Base-by-base conservation (phyloP, 2,888 invertebrate genomes). In the Auanema freiburgensis region DNA sequence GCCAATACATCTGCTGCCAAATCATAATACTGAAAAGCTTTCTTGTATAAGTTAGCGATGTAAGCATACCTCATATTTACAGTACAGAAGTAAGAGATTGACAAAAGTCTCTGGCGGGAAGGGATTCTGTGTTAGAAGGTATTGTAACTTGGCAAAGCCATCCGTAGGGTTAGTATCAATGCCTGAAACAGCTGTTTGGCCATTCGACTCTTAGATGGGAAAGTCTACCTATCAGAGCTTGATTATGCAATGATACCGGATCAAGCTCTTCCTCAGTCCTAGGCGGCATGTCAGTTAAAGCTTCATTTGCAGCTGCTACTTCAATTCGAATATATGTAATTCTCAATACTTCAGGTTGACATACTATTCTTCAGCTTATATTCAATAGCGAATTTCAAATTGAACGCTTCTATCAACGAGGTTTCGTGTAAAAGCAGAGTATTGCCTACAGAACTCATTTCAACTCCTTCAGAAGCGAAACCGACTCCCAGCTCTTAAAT, bases 81-180 rank as follows among this genome's bases (percentile, higher is more conserved):
- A 93, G 84, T 97, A 98, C 0, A 96, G 87, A 3, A 98, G 87
- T 50, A 99, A 87, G 21, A 99, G 88, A 86, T 98, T 98, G 1
- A 93, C 91, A 84, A 98, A 96, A 0, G 97, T 96, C 87, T 98
- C 97, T 14, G 92, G 92, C 3, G 98, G 98, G 84, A 96, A 97
- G 2, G 93, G 92, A 82, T 93, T 93, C 83, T 97, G 92, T 82
- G 94, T 92, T 25, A 98, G 87, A 21, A 98, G 88, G 85, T 96
- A 99, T 83, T 92, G 92, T 56, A 93, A 85, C 83, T 93, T 92
- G 83, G 95, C 93, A 83, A 97, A 96, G 14, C 96, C 93, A 81
- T 95, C 93, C 0, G 91, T 90, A 0, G 93, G 84, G 43, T 91
- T 90, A 41, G 88, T 87, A 71, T 93, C 93, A 86, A 93, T 92